Evolutionary conservation across 2,888 invertebrate genomes (phyloP).

Genomic region (Alloplasta piceator): DNA sequence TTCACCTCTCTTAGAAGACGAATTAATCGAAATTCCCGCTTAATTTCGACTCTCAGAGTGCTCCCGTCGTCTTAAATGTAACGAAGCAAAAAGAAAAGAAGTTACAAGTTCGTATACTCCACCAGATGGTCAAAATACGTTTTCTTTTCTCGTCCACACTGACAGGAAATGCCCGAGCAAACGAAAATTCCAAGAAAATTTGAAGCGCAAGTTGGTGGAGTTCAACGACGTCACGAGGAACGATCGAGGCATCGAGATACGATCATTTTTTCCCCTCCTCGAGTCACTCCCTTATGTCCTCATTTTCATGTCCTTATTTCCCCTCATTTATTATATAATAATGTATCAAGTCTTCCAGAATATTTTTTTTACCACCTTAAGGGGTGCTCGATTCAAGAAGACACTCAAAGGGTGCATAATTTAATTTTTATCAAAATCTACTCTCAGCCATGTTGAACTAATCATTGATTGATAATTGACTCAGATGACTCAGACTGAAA

Average conservation of each 20-base stretch:
- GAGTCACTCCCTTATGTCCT: not conserved
- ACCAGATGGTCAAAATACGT: not conserved
- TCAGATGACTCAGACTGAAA: too few species aligned
- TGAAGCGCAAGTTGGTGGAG: not conserved
- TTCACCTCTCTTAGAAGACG: constrained; percentile 47
- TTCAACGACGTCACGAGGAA: constrained; percentile 18
- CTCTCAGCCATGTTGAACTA: too few species aligned
- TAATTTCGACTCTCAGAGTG: constrained; percentile 16
- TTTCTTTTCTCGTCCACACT: not conserved
- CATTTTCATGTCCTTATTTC: constrained; percentile 18
- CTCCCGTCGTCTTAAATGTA: not conserved
- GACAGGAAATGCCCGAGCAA: not conserved
- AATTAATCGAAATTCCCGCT: constrained; percentile 17
- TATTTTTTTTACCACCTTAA: constrained; percentile 1
- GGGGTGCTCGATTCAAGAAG: too few species aligned
- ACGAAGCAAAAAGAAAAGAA: constrained; percentile 1
- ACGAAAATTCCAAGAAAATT: constrained; percentile 10
- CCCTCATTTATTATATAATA: constrained; percentile 33
- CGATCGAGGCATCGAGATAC: not conserved
- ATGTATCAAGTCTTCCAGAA: constrained; percentile 51
- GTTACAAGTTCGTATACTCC: not conserved
- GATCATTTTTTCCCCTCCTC: not conserved
- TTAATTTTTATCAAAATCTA: too few species aligned
- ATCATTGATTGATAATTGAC: too few species aligned
- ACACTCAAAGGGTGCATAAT: too few species aligned